Evolutionary conservation across 2,113 vertebrate species (phyloP).

Genomic region (Syrmaticus mikado): DNA sequence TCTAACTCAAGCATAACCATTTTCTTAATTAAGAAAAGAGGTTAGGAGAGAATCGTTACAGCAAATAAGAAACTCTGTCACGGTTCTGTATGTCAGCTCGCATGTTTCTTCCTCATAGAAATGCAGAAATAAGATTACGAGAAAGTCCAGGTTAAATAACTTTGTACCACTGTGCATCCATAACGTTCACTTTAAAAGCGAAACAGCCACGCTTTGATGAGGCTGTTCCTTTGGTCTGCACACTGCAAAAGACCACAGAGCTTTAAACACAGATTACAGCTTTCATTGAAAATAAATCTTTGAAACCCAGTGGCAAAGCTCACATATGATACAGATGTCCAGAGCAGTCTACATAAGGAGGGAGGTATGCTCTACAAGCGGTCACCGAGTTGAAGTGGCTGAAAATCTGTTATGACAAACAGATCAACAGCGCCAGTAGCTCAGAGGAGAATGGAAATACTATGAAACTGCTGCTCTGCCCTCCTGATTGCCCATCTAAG

Average conservation of each 20-base stretch:
- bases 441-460: not conserved
- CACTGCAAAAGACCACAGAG: not conserved
- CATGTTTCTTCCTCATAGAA: not conserved
- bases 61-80: not conserved
- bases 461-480: not conserved
- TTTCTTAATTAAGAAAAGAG: not conserved
- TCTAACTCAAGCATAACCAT: not conserved
- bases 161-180: accelerated
- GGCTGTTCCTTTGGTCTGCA: not conserved
- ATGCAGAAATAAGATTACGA: not conserved
- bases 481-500: not conserved
- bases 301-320: not conserved
- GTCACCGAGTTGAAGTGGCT: accelerated
- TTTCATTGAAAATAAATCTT: not conserved
- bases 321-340: not conserved
- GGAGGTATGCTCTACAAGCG: not conserved
- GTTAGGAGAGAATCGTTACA: not conserved
- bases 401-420: not conserved
- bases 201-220: not conserved
- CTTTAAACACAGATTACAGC: not conserved
- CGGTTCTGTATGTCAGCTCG: not conserved
- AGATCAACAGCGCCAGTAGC: not conserved
- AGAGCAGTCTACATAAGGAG: not conserved
- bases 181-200: not conserved
- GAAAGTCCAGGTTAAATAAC: not conserved